phyloP scores from a whole-genome alignment of 2,888 invertebrate species.

The Anorthoa munda region DNA sequence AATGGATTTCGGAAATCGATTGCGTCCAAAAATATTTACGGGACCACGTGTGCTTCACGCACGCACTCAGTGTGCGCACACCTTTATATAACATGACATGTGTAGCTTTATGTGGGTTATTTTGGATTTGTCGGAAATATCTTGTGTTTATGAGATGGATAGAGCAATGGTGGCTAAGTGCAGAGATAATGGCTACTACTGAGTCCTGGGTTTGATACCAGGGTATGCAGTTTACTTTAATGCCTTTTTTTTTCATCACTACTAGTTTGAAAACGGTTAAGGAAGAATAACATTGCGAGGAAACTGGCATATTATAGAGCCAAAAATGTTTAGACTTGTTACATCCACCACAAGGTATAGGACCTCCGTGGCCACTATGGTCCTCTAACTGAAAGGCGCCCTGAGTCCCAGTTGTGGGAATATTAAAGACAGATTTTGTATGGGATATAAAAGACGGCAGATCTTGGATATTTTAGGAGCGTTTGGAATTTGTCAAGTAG shows the following conservation, averaged over 20 bases:
- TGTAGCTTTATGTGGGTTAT: conserved; percentile 50
- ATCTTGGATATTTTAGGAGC: no score
- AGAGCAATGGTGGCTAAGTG: not conserved
- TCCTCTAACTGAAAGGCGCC: no score
- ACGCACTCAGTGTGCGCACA: conserved; percentile 66
- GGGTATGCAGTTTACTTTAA: not conserved
- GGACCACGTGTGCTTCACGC: conserved; percentile 85
- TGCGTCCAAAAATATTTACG: conserved; percentile 90
- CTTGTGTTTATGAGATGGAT: not conserved
- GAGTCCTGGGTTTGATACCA: not conserved
- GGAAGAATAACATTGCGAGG: not conserved
- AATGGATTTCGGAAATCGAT: conserved; percentile 91
- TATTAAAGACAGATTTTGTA: no score
- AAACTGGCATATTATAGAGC: not conserved
- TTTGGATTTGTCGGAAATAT: conserved; percentile 37
- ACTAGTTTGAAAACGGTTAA: not conserved
- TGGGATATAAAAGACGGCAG: not conserved
- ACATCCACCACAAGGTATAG: no score
- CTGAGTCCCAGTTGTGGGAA: not conserved
- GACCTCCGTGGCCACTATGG: no score
- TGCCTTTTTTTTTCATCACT: no score
- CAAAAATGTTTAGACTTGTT: no score
- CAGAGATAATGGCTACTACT: no score
- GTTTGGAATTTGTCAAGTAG: no score
- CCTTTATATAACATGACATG: conserved; percentile 69